These are phyloP conservation scores for Tubulanus polymorphus DNA, from an alignment of 2,888 invertebrate genomes.

Conservation along the genomic window DNA sequence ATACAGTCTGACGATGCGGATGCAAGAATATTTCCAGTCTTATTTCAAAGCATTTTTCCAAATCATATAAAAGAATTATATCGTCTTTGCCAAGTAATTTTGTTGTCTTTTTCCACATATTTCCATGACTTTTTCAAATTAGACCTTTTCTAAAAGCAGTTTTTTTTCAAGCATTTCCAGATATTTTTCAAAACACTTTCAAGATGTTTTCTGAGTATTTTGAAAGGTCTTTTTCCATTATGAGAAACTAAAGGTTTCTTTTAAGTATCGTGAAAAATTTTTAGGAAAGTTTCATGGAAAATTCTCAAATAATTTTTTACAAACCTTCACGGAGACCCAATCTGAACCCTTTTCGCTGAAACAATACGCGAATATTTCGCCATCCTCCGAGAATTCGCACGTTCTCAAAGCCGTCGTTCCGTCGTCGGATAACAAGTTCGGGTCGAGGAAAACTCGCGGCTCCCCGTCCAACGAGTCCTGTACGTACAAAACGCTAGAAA, in stretches of 20 bases:
- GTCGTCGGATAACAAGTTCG: slow-evolving; percentile 85
- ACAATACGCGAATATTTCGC: slow-evolving; percentile 83
- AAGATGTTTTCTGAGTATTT: no score
- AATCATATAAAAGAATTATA: not conserved
- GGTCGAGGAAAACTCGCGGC: slow-evolving; percentile 80
- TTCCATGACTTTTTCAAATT: no score
- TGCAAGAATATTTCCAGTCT: no score
- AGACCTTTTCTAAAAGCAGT: no score
- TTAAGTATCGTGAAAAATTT: no score
- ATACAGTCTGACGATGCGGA: no score
- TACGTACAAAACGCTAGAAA: slow-evolving; percentile 78
- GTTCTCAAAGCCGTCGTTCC: slow-evolving; percentile 46
- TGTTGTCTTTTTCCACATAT: not conserved
- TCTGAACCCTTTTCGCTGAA: slow-evolving; percentile 92
- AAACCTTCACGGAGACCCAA: slow-evolving; percentile 78
- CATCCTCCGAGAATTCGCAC: slow-evolving; percentile 72
- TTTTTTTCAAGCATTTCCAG: no score
- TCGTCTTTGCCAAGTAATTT: not conserved
- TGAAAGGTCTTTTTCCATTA: no score
- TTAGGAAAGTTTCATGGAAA: no score
- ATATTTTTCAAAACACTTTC: no score
- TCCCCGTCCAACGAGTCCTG: slow-evolving; percentile 75
- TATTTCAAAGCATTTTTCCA: not conserved
- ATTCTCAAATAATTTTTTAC: no score
- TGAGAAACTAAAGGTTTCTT: no score